These are phyloP conservation scores for Copidosoma floridanum DNA, from an alignment of 1,140 invertebrate species.

Conservation along the genomic window DNA sequence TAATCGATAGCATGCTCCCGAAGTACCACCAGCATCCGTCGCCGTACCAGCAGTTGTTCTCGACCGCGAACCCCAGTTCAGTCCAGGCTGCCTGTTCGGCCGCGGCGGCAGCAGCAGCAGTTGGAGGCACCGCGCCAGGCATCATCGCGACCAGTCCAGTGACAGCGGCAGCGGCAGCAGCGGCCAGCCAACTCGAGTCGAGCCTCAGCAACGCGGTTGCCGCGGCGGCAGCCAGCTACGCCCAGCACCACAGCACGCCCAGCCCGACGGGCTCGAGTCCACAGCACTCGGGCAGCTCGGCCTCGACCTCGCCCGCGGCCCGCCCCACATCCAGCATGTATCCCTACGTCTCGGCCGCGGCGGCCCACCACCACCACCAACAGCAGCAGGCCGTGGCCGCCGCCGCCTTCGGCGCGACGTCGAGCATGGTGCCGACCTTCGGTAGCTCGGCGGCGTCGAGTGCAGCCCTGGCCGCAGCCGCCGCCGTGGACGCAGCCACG, in stretches of 20 bases:
- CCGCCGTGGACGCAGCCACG: conserved; percentile 59
- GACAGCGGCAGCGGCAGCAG: conserved; percentile 30
- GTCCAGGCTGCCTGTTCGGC: conserved; percentile 56
- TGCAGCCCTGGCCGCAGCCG: conserved; percentile 62
- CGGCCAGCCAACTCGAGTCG: conserved; percentile 35
- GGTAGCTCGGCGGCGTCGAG: conserved; percentile 59
- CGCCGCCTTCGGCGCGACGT: conserved; percentile 65
- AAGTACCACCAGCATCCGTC: conserved; percentile 82
- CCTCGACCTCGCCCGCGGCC: conserved; percentile 60
- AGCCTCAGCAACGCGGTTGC: conserved; percentile 39
- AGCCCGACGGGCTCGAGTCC: conserved; percentile 55
- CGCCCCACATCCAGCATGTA: conserved; percentile 62
- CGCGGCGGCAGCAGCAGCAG: conserved; percentile 58
- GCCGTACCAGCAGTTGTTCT: conserved; percentile 67
- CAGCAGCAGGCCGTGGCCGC: conserved; percentile 69
- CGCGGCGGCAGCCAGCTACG: conserved; percentile 59
- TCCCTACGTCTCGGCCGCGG: conserved; percentile 69
- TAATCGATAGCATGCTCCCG: conserved; percentile 95
- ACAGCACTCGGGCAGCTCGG: conserved; percentile 54
- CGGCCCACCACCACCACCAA: conserved; percentile 70
- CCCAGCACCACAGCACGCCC: conserved; percentile 52
- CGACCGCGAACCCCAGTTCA: conserved; percentile 55
- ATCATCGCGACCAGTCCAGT: conserved; percentile 28
- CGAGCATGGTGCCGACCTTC: conserved; percentile 69
- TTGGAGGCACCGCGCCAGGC: conserved; percentile 37